phyloP scores from a whole-genome alignment of 2,797 vertebrate species.

The Acrossocheilus wenchowensis region DNA sequence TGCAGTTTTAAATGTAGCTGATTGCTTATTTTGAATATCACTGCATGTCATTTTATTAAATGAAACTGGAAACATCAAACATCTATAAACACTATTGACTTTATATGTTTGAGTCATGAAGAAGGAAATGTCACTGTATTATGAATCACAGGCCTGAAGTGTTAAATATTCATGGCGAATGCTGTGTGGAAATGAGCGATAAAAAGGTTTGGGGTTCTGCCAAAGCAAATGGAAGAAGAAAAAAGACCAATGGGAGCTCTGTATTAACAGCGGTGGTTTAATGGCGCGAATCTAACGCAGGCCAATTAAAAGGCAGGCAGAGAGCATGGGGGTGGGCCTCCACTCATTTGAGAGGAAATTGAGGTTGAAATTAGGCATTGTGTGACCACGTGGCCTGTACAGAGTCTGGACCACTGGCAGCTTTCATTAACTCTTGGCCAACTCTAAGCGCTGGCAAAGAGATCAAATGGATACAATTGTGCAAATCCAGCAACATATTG shows the following conservation, averaged over 20 bases:
- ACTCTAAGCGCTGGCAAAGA: constrained; percentile 52
- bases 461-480: constrained; percentile 40
- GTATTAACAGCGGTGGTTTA: constrained; percentile 79
- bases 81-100: constrained; percentile 30
- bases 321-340: constrained; percentile 73
- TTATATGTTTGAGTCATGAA: constrained; percentile 33
- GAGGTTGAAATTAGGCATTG: constrained; percentile 83
- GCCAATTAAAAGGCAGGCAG: constrained; percentile 79
- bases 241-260: constrained; percentile 44
- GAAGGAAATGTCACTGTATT: constrained; percentile 60
- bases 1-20: background rate
- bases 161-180: constrained; percentile 78
- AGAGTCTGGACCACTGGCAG: constrained; percentile 70
- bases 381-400: constrained; percentile 75
- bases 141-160: constrained; percentile 68
- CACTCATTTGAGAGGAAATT: constrained; percentile 82
- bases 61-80: constrained; percentile 20
- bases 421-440: constrained; percentile 64
- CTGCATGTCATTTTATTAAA: background rate
- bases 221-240: constrained; percentile 59
- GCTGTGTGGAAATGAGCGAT: constrained; percentile 61
- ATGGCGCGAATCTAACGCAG: constrained; percentile 80
- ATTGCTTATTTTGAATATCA: background rate
- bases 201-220: constrained; percentile 56
- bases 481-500: background rate